Base-by-base conservation (phyloP, 1,140 invertebrate species). In the Scaptodrosophila lebanonensis region DNA sequence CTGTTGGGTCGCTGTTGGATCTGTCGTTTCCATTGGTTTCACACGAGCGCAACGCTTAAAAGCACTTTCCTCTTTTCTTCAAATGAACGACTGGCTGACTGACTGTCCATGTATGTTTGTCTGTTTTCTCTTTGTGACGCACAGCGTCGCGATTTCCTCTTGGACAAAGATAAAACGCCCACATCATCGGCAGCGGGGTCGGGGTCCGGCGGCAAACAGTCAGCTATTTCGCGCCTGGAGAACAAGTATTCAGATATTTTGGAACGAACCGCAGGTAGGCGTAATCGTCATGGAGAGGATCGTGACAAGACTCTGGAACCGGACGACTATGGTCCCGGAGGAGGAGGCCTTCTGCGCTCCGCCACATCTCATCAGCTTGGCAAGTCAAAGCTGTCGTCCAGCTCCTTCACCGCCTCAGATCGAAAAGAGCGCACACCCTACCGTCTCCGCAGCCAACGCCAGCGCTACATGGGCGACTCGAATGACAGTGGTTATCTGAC, bases 191-290 rank as follows among this genome's bases (percentile, higher is more conserved):
- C 59, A 8, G 17, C 18, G 5, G 13, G 32, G 16, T 11, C 18
- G 5, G 13, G 32, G 16, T 11, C 30, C 5, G 63, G 50, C 9
- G 52, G 58, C 39, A 64, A 73, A 32, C 35, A 65, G 35, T 84
- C 85, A 12, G 90, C 91, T 1, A 88, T 92, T n/a, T 91, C 86
- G 52, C 89, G 92, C 1, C 83, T 93, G 50, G 93, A 93, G 84
- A 92, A 93, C 66, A 94, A 94, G 85, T 94, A 94, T 85, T 91
- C 91, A 6, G 89, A 91, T 6, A 89, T 93, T 12, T 87, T 94
- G 54, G 93, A 94, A 59, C 89, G 89, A 56, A 91, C 93, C 44
- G 90, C 91, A 1, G 85, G 88, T 9, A 87, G 90, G 60, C 89
- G 89, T 63, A 91, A 89, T 68, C 90, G 90, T 51, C 59, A 77